These are phyloP conservation scores for Bothrops alternatus DNA, from an alignment of 2,797 vertebrate genomes.

Conservation along the genomic window DNA sequence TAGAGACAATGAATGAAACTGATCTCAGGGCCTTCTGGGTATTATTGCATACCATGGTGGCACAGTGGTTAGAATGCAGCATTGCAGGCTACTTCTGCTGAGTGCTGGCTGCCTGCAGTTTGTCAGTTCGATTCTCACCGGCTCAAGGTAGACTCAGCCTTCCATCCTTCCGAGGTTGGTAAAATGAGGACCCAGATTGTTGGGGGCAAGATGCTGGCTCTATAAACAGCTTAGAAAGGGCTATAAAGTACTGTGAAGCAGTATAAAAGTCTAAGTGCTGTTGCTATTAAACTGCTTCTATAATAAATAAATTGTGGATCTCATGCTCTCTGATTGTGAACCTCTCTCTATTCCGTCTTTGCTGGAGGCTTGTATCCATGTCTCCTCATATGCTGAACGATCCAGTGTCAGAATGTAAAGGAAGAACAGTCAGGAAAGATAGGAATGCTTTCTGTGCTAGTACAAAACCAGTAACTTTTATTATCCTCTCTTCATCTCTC, in stretches of 20 bases:
- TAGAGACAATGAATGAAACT: not conserved
- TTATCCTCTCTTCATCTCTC: conserved; percentile 21
- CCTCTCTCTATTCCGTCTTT: not conserved
- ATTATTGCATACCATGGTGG: not conserved
- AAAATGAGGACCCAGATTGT: too few species aligned
- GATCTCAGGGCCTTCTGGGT: not conserved
- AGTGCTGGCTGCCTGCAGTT: too few species aligned
- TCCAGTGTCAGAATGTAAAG: not conserved
- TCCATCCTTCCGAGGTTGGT: too few species aligned
- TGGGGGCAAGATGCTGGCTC: too few species aligned
- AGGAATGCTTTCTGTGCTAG: not conserved
- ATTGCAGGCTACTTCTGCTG: too few species aligned
- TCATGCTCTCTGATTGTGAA: not conserved
- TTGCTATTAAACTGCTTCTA: not conserved
- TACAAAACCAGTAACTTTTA: not conserved
- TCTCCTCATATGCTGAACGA: not conserved
- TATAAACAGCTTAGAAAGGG: too few species aligned
- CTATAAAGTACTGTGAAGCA: too few species aligned
- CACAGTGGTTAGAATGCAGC: too few species aligned
- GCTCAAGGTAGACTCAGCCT: too few species aligned
- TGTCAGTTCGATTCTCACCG: too few species aligned
- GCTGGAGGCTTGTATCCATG: not conserved
- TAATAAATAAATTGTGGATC: not conserved
- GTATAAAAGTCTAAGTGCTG: too few species aligned
- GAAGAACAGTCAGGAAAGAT: not conserved